phyloP scores from a whole-genome alignment of 1,140 invertebrate species.

The Caenorhabditis elegans region DNA sequence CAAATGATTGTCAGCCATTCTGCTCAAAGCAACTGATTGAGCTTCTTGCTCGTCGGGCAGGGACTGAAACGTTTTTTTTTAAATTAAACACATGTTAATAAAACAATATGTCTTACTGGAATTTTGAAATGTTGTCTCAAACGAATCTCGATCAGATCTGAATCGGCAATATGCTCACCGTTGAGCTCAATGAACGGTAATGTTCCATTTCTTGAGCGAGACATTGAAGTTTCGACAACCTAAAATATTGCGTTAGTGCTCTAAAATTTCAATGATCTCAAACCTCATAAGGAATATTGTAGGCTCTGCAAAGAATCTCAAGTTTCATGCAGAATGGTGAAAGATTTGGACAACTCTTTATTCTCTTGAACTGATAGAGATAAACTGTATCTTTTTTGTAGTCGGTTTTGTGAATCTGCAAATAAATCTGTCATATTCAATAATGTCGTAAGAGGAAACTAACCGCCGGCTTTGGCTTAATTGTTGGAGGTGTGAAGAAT shows the following conservation, averaged over 20 bases:
- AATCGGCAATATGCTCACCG: slow-evolving; percentile 62
- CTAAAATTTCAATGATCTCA: neutral
- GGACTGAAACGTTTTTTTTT: neutral
- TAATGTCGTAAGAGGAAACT: too few species aligned
- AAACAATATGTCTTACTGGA: neutral
- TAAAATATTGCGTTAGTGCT: too few species aligned
- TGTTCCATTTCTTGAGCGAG: slow-evolving; percentile 36
- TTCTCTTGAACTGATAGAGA: slow-evolving; percentile 70
- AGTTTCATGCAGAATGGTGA: slow-evolving; percentile 90
- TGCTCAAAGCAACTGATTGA: neutral
- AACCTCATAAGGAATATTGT: slow-evolving; percentile 88
- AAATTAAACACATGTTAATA: too few species aligned
- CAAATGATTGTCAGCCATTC: neutral
- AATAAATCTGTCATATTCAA: neutral
- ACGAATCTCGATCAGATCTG: slow-evolving; percentile 58
- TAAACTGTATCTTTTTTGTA: slow-evolving; percentile 43
- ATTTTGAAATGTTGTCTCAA: slow-evolving; percentile 52
- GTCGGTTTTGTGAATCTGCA: slow-evolving; percentile 22
- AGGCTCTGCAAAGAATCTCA: slow-evolving; percentile 85
- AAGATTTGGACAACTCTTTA: slow-evolving; percentile 79
- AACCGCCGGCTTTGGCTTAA: neutral
- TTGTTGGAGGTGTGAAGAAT: neutral
- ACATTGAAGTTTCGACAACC: neutral
- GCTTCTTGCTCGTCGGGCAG: neutral
- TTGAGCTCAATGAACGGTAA: slow-evolving; percentile 61